Conservation (phyloP, 2,113 vertebrate genomes). For the Ramphastos sulfuratus region DNA sequence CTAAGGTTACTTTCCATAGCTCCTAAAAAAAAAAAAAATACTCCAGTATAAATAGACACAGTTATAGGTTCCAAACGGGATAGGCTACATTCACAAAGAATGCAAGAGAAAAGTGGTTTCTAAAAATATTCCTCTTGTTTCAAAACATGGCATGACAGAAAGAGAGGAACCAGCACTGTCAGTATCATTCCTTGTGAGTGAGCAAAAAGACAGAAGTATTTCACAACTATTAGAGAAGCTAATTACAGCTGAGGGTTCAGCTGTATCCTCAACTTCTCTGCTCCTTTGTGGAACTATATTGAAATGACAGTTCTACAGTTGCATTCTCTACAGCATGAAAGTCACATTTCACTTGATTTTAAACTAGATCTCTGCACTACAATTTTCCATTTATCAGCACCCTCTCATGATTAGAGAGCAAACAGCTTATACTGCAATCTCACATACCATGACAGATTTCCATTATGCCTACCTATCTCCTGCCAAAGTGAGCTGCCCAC, state of each 20-base stretch:
- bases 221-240: constrained; percentile 20
- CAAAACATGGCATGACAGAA: neutral
- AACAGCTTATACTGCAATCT: neutral
- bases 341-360: neutral
- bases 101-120: neutral
- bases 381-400: neutral
- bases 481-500: neutral
- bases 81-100: neutral
- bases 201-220: constrained; percentile 23
- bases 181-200: neutral
- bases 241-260: neutral
- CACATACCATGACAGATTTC: neutral
- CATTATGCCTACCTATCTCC: neutral
- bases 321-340: neutral
- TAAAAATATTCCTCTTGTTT: constrained; percentile 44
- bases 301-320: neutral
- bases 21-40: neutral
- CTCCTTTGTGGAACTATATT: neutral
- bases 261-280: neutral
- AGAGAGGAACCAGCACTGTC: constrained; percentile 26
- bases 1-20: neutral
- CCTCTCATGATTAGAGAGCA: neutral
- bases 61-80: neutral
- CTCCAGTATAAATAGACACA: neutral
- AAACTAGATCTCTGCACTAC: neutral